A percentile compares a stretch with the other conserved stretches of the same genome.
Conservation (phyloP, 2,113 vertebrate species). For the Petaurus breviceps region DNA sequence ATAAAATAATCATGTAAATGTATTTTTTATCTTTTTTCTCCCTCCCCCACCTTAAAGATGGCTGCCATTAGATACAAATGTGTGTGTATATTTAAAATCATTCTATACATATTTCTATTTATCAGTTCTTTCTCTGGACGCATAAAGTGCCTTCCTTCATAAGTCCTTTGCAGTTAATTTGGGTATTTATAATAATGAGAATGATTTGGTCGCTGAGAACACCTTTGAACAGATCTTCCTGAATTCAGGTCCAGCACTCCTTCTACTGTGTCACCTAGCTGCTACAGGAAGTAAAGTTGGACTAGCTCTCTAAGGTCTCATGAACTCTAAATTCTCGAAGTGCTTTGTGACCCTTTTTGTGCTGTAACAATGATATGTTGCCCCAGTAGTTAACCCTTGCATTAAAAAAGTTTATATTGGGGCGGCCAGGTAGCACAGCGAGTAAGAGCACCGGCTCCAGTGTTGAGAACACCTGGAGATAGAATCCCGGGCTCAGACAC, state of each 20-base stretch:
- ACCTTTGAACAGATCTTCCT: not conserved
- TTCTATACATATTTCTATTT: no score
- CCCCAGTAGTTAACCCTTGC: not conserved
- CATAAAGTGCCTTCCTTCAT: not conserved
- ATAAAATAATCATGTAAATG: not conserved
- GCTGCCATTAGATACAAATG: not conserved
- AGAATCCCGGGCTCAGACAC: no score
- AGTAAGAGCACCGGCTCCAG: no score
- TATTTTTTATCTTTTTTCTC: not conserved
- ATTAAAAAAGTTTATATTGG: no score
- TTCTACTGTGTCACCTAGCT: not conserved
- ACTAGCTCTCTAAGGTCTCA: not conserved
- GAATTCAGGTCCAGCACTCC: not conserved
- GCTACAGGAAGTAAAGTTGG: not conserved
- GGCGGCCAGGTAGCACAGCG: no score
- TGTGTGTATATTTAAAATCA: not conserved
- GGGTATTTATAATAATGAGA: not conserved
- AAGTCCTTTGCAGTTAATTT: not conserved
- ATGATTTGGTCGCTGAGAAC: not conserved
- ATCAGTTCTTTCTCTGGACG: not conserved
- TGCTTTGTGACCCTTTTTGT: not conserved
- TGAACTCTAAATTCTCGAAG: not conserved
- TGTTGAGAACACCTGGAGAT: no score
- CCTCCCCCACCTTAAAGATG: not conserved
- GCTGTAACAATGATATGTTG: not conserved